Conservation (phyloP, 2,113 vertebrate species). For the Tragelaphus scriptus region DNA sequence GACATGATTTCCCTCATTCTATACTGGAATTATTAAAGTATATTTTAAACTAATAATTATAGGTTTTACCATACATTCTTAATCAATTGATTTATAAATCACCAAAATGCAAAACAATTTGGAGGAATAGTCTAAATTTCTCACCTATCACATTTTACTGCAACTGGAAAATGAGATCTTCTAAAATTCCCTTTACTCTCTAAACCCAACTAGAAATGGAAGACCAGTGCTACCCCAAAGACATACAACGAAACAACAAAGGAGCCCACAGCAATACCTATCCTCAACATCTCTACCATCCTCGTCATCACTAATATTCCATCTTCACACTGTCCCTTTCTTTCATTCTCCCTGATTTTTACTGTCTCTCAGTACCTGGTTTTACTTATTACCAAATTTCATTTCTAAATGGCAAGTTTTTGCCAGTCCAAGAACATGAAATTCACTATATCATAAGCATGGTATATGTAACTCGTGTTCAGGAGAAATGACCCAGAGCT, state of each 20-base stretch:
- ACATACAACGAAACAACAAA: not conserved
- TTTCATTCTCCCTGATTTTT: not conserved
- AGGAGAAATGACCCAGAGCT: not conserved
- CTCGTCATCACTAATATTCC: not conserved
- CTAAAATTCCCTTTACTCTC: conserved; percentile 15
- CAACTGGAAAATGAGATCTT: not conserved
- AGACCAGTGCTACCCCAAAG: not conserved
- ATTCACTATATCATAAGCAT: not conserved
- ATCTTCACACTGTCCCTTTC: not conserved
- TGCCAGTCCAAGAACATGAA: not conserved
- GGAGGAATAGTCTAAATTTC: not conserved
- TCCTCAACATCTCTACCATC: not conserved
- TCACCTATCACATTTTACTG: not conserved
- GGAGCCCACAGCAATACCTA: not conserved
- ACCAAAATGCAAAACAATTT: conserved; percentile 14
- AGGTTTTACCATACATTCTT: not conserved
- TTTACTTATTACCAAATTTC: conserved; percentile 6
- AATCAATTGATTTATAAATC: conserved; percentile 7
- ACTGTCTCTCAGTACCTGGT: not conserved
- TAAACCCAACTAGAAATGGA: conserved; percentile 14
- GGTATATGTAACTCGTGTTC: not conserved
- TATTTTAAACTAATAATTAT: not conserved
- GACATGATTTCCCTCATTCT: not conserved
- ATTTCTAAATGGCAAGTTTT: conserved; percentile 12
- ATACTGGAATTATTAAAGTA: not conserved